Conservation (phyloP, 1,140 invertebrate genomes). For the Holcopasites calliopsidis region DNA sequence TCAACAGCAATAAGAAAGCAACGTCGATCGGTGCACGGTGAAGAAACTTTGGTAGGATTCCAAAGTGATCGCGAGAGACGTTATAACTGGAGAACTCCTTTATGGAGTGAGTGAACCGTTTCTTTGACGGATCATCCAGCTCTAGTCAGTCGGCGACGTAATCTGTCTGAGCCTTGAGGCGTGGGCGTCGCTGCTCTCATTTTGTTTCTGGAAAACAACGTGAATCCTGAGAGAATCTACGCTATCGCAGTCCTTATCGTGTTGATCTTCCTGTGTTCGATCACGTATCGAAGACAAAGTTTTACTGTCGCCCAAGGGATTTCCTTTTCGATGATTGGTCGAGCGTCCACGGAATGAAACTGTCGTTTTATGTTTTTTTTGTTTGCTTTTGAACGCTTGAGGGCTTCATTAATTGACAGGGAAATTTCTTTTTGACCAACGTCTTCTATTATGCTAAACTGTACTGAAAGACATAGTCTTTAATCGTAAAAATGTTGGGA, state of each 20-base stretch:
- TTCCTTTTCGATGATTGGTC: neutral
- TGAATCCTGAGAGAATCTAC: constrained; percentile 37
- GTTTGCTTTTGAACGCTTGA: neutral
- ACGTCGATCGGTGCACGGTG: neutral
- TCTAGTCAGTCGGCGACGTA: constrained; percentile 65
- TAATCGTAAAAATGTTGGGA: constrained; percentile 19
- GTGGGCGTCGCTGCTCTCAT: constrained; percentile 44
- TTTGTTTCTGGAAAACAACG: constrained; percentile 59
- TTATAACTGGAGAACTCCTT: constrained; percentile 38
- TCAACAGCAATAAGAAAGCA: constrained; percentile 19
- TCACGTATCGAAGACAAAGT: constrained; percentile 7
- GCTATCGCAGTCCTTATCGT: constrained; percentile 4
- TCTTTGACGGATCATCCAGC: constrained; percentile 70
- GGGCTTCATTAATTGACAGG: constrained; percentile 16
- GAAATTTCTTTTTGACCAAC: too few species aligned
- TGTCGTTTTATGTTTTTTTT: neutral
- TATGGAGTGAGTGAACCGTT: constrained; percentile 49
- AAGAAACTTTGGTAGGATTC: constrained; percentile 54
- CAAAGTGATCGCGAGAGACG: constrained; percentile 51
- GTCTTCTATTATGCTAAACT: too few species aligned
- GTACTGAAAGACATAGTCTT: too few species aligned
- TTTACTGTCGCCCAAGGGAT: neutral
- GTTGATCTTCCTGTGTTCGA: constrained; percentile 8
- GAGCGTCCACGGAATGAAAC: neutral
- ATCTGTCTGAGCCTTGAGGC: constrained; percentile 67